phyloP scores from a whole-genome alignment of 2,797 vertebrate genomes.

The Xenentodon cancila region DNA sequence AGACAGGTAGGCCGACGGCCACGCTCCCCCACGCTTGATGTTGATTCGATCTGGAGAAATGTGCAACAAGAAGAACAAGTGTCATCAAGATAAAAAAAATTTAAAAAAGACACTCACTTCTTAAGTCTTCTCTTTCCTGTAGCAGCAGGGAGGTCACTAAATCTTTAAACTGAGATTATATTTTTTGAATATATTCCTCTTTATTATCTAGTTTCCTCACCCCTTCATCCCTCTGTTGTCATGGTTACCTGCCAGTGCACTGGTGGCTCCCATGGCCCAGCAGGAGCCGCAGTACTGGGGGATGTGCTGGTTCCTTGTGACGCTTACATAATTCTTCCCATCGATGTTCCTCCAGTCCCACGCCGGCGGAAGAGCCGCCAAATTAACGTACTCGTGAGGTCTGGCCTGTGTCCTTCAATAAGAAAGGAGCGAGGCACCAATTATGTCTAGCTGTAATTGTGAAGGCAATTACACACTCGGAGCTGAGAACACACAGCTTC shows the following conservation, averaged over 20 bases:
- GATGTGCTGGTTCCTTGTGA: conserved; percentile 94
- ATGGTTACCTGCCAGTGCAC: conserved; percentile 89
- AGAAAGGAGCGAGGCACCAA: not conserved
- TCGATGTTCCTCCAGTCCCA: conserved; percentile 93
- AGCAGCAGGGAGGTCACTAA: too few relatives aligned
- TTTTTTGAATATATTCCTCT: too few relatives aligned
- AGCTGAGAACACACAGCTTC: too few relatives aligned
- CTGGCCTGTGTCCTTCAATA: conserved; percentile 81
- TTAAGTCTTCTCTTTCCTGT: too few relatives aligned
- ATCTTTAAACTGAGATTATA: too few relatives aligned
- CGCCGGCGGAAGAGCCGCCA: conserved; percentile 76
- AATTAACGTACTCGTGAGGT: conserved; percentile 84
- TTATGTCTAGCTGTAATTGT: too few relatives aligned
- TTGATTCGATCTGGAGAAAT: conserved; percentile 88
- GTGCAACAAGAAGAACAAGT: not conserved
- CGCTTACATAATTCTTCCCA: conserved; percentile 88
- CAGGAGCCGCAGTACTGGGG: conserved; percentile 96
- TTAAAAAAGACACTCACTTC: too few relatives aligned
- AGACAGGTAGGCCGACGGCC: conserved; percentile 92
- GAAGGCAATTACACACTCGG: too few relatives aligned
- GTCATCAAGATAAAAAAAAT: not conserved
- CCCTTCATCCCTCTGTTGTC: conserved; percentile 11
- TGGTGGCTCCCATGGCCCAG: conserved; percentile 95
- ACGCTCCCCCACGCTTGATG: conserved; percentile 89
- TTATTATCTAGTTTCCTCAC: too few relatives aligned